These are phyloP conservation scores for Heterotilapia buettikoferi DNA, from an alignment of 2,113 vertebrate genomes.

Conservation along the genomic window DNA sequence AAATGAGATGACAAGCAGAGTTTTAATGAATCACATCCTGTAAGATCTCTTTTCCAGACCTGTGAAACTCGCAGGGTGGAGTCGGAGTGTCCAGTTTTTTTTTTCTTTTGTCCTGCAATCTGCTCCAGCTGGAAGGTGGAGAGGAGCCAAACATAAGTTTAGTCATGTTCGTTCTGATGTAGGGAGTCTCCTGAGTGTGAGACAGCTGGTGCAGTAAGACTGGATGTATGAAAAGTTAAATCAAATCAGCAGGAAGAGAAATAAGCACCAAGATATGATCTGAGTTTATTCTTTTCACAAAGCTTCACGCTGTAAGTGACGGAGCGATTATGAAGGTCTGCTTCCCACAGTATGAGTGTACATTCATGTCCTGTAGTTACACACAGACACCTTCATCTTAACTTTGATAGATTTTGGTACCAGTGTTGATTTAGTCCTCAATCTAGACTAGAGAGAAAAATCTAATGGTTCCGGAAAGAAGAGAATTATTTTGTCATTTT, in stretches of 20 bases:
- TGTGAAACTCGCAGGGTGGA: not conserved
- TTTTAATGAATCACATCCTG: not conserved
- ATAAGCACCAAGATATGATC: not conserved
- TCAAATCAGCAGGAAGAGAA: not conserved
- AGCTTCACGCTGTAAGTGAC: not conserved
- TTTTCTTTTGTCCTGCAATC: not conserved
- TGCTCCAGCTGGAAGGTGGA: slow-evolving; percentile 4
- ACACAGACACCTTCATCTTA: not conserved
- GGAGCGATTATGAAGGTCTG: not conserved
- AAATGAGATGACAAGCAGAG: not conserved
- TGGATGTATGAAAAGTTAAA: not conserved
- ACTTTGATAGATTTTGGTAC: not conserved
- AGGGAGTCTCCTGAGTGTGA: not conserved
- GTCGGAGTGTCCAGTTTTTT: not conserved
- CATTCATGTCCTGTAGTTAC: fast-evolving
- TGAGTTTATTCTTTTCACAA: not conserved
- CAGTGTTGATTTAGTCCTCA: not conserved
- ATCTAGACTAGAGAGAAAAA: not conserved
- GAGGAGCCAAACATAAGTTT: not conserved
- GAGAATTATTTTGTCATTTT: not conserved
- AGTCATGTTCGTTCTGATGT: not conserved
- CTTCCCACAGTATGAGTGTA: not conserved
- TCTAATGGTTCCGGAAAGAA: fast-evolving
- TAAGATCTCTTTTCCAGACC: not conserved
- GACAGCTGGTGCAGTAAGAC: not conserved